Conservation (phyloP, 2,888 invertebrate species). For the Aphidoletes aphidimyza region DNA sequence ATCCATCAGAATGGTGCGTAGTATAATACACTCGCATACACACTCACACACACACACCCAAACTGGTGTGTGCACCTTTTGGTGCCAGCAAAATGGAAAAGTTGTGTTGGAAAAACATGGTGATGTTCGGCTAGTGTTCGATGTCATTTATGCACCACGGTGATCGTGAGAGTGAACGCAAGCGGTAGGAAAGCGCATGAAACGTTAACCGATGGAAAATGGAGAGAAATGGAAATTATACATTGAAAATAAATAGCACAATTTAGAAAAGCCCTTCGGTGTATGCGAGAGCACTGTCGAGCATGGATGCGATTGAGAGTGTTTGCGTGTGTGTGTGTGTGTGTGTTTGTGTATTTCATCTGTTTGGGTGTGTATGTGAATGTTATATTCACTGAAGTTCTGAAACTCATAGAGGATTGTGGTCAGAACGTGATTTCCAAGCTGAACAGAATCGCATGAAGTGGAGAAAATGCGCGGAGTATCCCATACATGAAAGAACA, state of each 20-base stretch:
- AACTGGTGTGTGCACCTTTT: too few species aligned
- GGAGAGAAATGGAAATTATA: background rate
- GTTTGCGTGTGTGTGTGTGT: background rate
- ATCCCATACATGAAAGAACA: too few species aligned
- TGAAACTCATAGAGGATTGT: background rate
- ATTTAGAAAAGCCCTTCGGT: too few species aligned
- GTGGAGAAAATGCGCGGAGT: background rate
- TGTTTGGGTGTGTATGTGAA: background rate
- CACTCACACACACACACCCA: too few species aligned
- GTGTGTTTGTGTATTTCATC: background rate
- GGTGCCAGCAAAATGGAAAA: background rate
- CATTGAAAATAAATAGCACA: background rate
- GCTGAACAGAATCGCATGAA: background rate
- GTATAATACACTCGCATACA: too few species aligned
- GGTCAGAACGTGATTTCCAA: background rate
- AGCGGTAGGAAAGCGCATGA: constrained; percentile 1
- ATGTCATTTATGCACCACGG: background rate
- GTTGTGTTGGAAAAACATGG: background rate
- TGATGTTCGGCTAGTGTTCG: background rate
- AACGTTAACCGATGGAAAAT: background rate
- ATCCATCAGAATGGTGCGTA: background rate
- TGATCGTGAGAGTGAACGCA: background rate
- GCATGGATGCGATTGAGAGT: background rate
- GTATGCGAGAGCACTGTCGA: too few species aligned
- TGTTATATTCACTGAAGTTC: background rate